A percentile compares a stretch with the other conserved stretches of the same genome.
phyloP scores from a whole-genome alignment of 2,113 vertebrate species.

The Aegithalos caudatus region DNA sequence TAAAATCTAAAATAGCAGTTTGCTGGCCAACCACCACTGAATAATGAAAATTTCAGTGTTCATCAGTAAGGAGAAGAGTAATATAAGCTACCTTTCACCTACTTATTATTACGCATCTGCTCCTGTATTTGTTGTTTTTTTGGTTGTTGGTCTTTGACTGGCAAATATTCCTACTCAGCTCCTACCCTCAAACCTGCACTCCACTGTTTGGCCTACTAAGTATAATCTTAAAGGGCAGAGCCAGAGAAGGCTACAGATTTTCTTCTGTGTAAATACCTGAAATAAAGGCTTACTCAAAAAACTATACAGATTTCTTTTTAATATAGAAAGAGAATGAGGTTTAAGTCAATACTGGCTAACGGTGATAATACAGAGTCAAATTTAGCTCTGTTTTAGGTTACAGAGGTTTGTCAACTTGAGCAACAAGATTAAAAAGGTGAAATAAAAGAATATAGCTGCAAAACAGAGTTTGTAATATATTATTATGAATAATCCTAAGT shows the following conservation, averaged over 20 bases:
- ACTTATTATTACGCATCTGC: background rate
- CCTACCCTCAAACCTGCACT: fast-evolving
- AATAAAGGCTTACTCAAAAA: background rate
- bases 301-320: background rate
- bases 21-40: background rate
- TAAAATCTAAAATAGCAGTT: background rate
- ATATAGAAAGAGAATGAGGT: background rate
- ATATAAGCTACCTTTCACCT: background rate
- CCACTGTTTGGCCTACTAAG: background rate
- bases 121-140: background rate
- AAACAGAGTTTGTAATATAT: background rate
- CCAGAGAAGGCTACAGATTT: background rate
- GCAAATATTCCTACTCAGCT: background rate
- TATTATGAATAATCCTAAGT: background rate
- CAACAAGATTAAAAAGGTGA: background rate
- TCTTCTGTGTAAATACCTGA: background rate
- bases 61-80: background rate
- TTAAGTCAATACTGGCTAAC: background rate
- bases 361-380: background rate
- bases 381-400: background rate
- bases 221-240: background rate
- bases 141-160: background rate
- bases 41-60: background rate
- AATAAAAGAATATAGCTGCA: background rate
- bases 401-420: background rate